Percentiles rank a stretch among this genome's conserved stretches.
Evolutionary conservation across 2,888 invertebrate species (phyloP).

Genomic region (Trachelus troglodyta): DNA sequence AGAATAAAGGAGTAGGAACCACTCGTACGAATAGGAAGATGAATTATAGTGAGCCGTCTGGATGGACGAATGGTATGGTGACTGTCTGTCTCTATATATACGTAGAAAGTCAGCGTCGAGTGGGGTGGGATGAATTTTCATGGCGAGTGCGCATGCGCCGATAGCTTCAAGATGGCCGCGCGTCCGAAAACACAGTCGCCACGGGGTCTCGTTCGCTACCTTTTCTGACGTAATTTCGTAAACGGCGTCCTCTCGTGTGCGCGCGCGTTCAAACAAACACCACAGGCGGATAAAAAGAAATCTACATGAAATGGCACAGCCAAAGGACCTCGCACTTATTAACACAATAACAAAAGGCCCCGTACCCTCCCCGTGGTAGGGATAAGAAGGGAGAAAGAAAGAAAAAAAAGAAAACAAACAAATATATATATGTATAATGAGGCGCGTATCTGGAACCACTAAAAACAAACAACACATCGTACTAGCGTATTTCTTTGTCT

Average conservation of each 20-base stretch:
- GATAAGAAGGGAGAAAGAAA: slow-evolving; percentile 27
- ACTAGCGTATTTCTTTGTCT: neutral
- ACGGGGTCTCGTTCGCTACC: slow-evolving; percentile 25
- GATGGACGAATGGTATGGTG: neutral
- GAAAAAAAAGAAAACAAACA: slow-evolving; percentile 29
- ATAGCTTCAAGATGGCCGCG: neutral
- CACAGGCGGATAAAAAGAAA: slow-evolving; percentile 41
- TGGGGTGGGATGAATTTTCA: neutral
- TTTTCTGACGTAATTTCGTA: slow-evolving; percentile 26
- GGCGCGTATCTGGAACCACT: neutral
- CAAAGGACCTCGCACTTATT: slow-evolving; percentile 55
- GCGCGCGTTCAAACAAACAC: neutral
- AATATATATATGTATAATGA: neutral
- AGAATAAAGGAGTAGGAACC: neutral
- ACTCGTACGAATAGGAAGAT: neutral
- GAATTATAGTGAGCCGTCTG: neutral
- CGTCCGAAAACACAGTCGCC: neutral
- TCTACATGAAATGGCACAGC: slow-evolving; percentile 63
- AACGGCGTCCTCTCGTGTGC: slow-evolving; percentile 26
- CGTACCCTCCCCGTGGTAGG: slow-evolving; percentile 12
- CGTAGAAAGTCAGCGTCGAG: neutral
- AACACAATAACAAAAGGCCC: slow-evolving; percentile 14
- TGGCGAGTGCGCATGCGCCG: neutral
- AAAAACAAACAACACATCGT: neutral
- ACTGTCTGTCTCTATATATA: neutral